Evolutionary conservation across 1,140 invertebrate species (phyloP).

Genomic region (Leptopilina boulardi): DNA sequence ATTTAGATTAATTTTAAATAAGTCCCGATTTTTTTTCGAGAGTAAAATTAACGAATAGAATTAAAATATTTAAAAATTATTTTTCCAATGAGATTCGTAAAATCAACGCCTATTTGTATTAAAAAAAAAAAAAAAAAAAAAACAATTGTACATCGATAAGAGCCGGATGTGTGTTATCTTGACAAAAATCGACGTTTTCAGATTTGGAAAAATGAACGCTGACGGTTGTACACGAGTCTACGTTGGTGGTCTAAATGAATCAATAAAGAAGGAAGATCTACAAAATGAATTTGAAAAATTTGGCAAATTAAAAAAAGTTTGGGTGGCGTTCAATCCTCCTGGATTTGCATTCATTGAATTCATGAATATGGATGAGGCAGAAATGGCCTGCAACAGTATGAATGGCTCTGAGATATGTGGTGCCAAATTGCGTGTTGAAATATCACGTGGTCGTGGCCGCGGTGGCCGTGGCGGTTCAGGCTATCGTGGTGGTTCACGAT

Average conservation of each 20-base stretch:
- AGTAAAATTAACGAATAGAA: no score
- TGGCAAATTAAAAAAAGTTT: conserved; percentile 95
- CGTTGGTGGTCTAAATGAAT: conserved; percentile 88
- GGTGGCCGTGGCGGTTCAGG: conserved; percentile 64
- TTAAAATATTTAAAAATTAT: no score
- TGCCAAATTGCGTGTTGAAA: conserved; percentile 88
- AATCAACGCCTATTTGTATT: not conserved
- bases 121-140: not conserved
- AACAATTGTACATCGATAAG: conserved; percentile 20
- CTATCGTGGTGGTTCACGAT: conserved; percentile 69
- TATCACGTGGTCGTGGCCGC: conserved; percentile 84
- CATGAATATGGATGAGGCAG: conserved; percentile 95
- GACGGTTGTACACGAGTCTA: conserved; percentile 84
- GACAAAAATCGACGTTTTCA: conserved; percentile 43
- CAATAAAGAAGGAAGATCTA: conserved; percentile 91
- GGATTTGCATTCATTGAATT: conserved; percentile 99
- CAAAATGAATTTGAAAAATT: conserved; percentile 91
- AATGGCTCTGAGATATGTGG: conserved; percentile 91
- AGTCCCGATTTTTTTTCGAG: no score
- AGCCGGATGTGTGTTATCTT: conserved; percentile 14
- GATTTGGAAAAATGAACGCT: conserved; percentile 69
- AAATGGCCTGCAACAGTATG: conserved; percentile 92
- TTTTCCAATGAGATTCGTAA: no score
- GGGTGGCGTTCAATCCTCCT: conserved; percentile 95
- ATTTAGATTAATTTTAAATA: no score